phyloP scores from a whole-genome alignment of 2,113 vertebrate genomes.

The Clupea harengus region DNA sequence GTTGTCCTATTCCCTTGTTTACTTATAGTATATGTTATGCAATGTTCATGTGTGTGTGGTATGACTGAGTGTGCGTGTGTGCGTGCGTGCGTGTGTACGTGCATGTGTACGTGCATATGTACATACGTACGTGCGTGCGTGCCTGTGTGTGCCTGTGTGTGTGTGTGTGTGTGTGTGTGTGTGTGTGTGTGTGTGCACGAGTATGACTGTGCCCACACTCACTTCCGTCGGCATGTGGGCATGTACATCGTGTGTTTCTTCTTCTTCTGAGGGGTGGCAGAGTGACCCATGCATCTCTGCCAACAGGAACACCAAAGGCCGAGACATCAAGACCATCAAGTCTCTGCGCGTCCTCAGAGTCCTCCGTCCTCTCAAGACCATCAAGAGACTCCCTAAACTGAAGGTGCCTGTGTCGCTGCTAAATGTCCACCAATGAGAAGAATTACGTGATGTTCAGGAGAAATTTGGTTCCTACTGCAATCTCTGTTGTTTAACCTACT shows the following conservation, averaged over 20 bases:
- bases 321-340: slow-evolving; percentile 99
- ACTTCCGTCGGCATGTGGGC: not conserved
- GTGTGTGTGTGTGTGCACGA: not conserved
- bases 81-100: not conserved
- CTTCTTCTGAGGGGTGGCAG: not conserved
- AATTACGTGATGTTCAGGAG: slow-evolving; percentile 21
- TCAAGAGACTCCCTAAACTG: slow-evolving; percentile 96
- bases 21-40: not conserved
- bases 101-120: not conserved
- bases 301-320: slow-evolving; percentile 91
- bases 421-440: slow-evolving; percentile 11
- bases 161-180: not conserved
- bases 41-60: not conserved
- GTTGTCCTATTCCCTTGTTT: not conserved
- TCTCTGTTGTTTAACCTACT: not conserved
- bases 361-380: slow-evolving; percentile 95
- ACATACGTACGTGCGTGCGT: not conserved
- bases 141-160: not conserved
- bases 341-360: slow-evolving; percentile 93
- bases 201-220: not conserved
- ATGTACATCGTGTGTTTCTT: not conserved
- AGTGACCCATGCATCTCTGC: slow-evolving; percentile 43
- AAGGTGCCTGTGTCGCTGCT: slow-evolving; percentile 74
- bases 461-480: not conserved
- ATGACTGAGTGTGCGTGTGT: not conserved